These are phyloP conservation scores for Palloptera scutellata DNA, from an alignment of 2,888 invertebrate genomes.

Conservation along the genomic window DNA sequence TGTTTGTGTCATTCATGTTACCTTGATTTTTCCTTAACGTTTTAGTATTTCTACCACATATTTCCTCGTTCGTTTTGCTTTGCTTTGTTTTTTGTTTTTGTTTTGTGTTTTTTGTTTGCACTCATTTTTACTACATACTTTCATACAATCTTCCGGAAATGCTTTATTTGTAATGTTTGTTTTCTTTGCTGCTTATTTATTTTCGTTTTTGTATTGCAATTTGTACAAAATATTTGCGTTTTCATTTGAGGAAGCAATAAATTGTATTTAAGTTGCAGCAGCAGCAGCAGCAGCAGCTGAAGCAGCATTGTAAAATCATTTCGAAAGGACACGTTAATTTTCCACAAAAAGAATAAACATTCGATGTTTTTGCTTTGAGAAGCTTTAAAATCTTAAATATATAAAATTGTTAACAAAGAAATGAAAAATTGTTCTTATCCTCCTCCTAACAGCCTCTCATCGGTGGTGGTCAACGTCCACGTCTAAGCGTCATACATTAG, in stretches of 20 bases:
- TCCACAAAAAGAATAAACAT: slow-evolving; percentile 16
- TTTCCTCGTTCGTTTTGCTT: too few species aligned
- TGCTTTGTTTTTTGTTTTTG: too few species aligned
- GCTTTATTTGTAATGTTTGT: background rate
- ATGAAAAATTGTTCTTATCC: too few species aligned
- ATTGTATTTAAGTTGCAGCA: background rate
- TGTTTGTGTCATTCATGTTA: slow-evolving; percentile 12
- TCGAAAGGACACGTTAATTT: slow-evolving; percentile 36
- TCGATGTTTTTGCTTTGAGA: too few species aligned
- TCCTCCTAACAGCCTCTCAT: too few species aligned
- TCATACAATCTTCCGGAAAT: slow-evolving; percentile 12
- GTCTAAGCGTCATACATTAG: too few species aligned
- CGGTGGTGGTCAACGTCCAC: too few species aligned
- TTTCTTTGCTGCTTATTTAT: too few species aligned
- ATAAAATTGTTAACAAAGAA: too few species aligned
- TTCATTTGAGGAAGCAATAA: background rate
- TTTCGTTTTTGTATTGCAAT: background rate
- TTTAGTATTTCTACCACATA: background rate
- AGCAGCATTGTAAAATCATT: slow-evolving; percentile 28
- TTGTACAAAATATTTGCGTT: slow-evolving; percentile 11
- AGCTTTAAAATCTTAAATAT: too few species aligned
- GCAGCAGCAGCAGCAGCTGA: background rate
- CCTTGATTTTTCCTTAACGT: slow-evolving; percentile 5
- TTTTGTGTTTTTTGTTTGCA: too few species aligned
- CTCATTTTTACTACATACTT: background rate